Conservation (phyloP, 2,113 vertebrate species). For the Prionailurus bengalensis region DNA sequence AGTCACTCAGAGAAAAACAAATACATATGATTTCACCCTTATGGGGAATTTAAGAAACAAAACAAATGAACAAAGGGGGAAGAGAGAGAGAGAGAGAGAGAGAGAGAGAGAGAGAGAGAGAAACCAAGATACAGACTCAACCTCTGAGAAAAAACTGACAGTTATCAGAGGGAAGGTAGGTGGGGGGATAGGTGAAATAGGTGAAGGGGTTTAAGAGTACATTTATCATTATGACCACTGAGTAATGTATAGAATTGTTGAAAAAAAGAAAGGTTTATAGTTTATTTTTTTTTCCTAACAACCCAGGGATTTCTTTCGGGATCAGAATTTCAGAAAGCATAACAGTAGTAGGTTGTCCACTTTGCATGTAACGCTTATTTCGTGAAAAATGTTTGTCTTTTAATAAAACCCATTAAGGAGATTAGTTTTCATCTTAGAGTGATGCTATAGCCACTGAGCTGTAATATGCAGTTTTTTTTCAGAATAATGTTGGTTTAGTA, state of each 20-base stretch:
- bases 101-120: background rate
- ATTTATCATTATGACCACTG: background rate
- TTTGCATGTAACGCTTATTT: background rate
- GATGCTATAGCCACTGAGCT: background rate
- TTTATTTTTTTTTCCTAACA: background rate
- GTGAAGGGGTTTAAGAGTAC: background rate
- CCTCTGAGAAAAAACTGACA: background rate
- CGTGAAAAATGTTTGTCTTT: background rate
- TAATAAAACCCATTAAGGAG: background rate
- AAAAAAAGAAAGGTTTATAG: background rate
- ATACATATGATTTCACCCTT: background rate
- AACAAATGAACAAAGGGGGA: background rate
- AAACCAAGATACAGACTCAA: background rate
- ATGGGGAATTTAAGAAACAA: background rate
- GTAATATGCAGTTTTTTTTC: background rate
- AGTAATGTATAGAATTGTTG: background rate
- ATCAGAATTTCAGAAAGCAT: background rate
- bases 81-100: no score
- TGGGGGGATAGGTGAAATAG: background rate
- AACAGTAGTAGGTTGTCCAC: background rate
- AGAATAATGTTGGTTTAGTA: background rate
- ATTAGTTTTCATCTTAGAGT: background rate
- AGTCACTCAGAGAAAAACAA: background rate
- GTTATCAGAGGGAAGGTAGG: background rate
- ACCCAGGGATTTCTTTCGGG: fast-evolving